Evolutionary conservation across 2,113 vertebrate genomes (phyloP).

Genomic region (Pterocles orientalis): DNA sequence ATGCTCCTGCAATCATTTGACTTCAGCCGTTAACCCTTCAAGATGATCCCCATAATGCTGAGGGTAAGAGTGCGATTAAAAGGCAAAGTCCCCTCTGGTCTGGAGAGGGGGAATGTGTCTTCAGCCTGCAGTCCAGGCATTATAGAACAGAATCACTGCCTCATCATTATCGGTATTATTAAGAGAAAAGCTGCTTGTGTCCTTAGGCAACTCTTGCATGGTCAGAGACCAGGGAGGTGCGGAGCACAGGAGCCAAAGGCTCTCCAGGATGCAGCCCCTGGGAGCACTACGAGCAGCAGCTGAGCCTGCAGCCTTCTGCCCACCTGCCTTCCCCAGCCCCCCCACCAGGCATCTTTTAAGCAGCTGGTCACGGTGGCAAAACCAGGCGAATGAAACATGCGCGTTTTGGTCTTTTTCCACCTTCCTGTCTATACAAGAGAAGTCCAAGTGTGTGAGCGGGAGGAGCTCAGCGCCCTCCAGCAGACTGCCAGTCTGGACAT

Average conservation of each 20-base stretch:
- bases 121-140: neutral
- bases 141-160: neutral
- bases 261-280: fast-evolving
- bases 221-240: neutral
- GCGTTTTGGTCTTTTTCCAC: fast-evolving
- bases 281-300: fast-evolving
- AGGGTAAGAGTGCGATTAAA: neutral
- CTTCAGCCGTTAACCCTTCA: neutral
- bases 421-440: neutral
- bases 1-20: neutral
- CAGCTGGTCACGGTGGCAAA: fast-evolving
- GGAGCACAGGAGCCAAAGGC: neutral
- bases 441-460: neutral
- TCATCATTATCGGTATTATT: neutral
- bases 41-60: neutral
- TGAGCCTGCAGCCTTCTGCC: neutral
- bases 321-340: neutral
- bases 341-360: neutral
- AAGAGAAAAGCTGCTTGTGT: neutral
- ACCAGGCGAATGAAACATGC: neutral
- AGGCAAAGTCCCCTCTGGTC: neutral
- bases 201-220: fast-evolving
- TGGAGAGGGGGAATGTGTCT: neutral
- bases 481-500: neutral
- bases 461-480: neutral